These are phyloP conservation scores for Pristionchus japonicus DNA, from an alignment of 2,888 invertebrate species.

Conservation along the genomic window DNA sequence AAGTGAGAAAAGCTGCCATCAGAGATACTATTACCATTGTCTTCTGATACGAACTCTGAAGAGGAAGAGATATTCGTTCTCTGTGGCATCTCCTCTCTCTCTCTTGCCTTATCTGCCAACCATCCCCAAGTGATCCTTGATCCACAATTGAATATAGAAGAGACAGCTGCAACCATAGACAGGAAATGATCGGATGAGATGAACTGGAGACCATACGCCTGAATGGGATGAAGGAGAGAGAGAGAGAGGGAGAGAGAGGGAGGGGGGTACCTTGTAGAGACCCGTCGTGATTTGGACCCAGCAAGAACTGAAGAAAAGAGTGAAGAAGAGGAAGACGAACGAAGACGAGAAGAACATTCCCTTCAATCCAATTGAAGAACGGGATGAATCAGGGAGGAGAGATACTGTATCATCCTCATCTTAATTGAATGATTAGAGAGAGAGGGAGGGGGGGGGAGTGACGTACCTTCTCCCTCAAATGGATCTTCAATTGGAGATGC, in stretches of 20 bases:
- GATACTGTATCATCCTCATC: constrained; percentile 42
- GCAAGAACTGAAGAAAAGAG: constrained; percentile 65
- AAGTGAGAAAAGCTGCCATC: constrained; percentile 66
- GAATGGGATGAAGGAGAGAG: constrained; percentile 32
- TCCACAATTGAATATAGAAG: constrained; percentile 69
- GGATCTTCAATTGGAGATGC: constrained; percentile 57
- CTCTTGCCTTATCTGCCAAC: constrained; percentile 63
- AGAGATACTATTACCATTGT: constrained; percentile 70
- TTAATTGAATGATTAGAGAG: not conserved
- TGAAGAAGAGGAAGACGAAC: constrained; percentile 65
- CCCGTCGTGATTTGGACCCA: constrained; percentile 71
- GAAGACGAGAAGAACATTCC: constrained; percentile 61
- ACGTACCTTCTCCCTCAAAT: not conserved
- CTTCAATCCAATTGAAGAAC: not conserved
- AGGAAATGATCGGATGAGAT: constrained; percentile 71
- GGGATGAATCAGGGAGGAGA: not conserved
- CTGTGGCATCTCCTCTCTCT: too few relatives aligned
- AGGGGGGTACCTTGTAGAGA: constrained; percentile 65
- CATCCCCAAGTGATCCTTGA: constrained; percentile 70
- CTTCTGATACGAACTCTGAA: constrained; percentile 68
- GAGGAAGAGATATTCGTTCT: too few relatives aligned
- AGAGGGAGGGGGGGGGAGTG: not conserved
- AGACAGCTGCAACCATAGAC: constrained; percentile 70
- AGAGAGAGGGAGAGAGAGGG: not conserved
- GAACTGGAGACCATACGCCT: constrained; percentile 71